phyloP scores from a whole-genome alignment of 2,888 invertebrate genomes.

The Cylindroiulus punctatus region DNA sequence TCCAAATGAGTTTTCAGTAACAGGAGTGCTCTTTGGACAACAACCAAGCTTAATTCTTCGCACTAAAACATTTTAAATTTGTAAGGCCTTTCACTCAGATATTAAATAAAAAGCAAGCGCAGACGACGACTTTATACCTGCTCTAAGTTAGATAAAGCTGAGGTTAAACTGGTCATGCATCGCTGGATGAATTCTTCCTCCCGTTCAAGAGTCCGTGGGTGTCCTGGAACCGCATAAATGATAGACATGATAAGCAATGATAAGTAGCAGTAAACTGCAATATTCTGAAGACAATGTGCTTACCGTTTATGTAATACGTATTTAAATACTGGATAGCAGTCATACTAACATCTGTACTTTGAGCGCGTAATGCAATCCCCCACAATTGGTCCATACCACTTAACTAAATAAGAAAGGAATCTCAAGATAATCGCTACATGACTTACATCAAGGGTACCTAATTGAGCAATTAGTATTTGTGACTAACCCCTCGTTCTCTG shows the following conservation, averaged over 20 bases:
- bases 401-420: slow-evolving; percentile 62
- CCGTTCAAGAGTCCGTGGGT: slow-evolving; percentile 80
- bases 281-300: no score
- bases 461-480: no score
- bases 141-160: slow-evolving; percentile 71
- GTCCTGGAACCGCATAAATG: slow-evolving; percentile 60
- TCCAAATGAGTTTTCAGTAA: slow-evolving; percentile 92
- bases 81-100: neutral
- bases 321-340: slow-evolving; percentile 94
- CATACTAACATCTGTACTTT: slow-evolving; percentile 93
- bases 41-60: slow-evolving; percentile 84
- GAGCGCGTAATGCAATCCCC: slow-evolving; percentile 90
- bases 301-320: slow-evolving; percentile 86
- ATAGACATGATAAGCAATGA: no score
- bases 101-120: neutral
- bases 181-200: slow-evolving; percentile 93
- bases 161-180: slow-evolving; percentile 90
- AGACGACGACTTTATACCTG: slow-evolving; percentile 56
- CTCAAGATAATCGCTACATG: neutral
- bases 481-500: slow-evolving; percentile 29
- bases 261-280: no score
- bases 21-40: slow-evolving; percentile 88
- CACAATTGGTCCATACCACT: slow-evolving; percentile 93
- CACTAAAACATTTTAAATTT: slow-evolving; percentile 37
- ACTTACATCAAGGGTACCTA: no score